Conservation (phyloP, 2,113 vertebrate genomes). For the Balaenoptera acutorostrata region DNA sequence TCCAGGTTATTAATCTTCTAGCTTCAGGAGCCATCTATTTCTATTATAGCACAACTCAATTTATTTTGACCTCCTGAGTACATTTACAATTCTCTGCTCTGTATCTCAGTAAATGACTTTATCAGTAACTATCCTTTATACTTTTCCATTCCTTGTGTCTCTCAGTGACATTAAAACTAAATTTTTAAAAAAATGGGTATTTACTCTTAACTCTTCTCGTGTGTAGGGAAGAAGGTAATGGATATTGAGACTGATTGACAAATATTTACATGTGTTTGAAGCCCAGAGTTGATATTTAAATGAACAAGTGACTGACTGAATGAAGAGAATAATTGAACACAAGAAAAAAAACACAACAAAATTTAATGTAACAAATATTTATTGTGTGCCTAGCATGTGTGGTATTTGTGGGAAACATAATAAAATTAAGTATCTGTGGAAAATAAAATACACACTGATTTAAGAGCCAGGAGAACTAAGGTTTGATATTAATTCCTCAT, state of each 20-base stretch:
- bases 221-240: neutral
- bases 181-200: neutral
- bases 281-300: neutral
- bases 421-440: neutral
- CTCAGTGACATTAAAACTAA: neutral
- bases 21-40: slow-evolving; percentile 33
- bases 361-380: neutral
- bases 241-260: neutral
- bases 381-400: neutral
- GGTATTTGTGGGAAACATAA: neutral
- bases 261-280: neutral
- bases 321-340: neutral
- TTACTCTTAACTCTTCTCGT: neutral
- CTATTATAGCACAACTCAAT: neutral
- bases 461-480: neutral
- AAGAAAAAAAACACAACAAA: neutral
- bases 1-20: slow-evolving; percentile 17
- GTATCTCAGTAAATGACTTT: slow-evolving; percentile 33
- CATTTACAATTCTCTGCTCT: neutral
- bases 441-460: neutral
- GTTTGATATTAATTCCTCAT: neutral
- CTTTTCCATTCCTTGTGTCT: neutral
- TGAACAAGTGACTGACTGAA: neutral
- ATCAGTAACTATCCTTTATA: neutral
- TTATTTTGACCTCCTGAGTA: neutral